phyloP scores from a whole-genome alignment of 2,888 invertebrate species.

The Thumatha senex region DNA sequence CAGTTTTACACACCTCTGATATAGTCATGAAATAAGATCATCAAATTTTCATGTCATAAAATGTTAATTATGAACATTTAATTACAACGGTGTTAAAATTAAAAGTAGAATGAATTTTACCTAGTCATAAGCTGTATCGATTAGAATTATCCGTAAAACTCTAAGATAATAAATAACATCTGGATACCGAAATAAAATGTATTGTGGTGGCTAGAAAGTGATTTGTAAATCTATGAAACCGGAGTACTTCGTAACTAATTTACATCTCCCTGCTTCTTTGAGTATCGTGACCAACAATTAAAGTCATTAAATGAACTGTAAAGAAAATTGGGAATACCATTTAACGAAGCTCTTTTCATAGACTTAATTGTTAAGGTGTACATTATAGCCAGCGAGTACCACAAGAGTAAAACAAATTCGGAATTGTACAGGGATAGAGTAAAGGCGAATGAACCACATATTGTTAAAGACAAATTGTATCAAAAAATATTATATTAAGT shows the following conservation, averaged over 20 bases:
- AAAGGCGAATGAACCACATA: constrained; percentile 53
- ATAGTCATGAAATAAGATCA: constrained; percentile 26
- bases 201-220: constrained; percentile 58
- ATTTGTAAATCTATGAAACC: constrained; percentile 11
- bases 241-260: constrained; percentile 11
- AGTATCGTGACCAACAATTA: background rate
- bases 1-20: constrained; percentile 31
- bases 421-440: constrained; percentile 81
- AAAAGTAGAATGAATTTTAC: constrained; percentile 73
- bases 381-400: constrained; percentile 35
- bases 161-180: constrained; percentile 51
- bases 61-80: constrained; percentile 38
- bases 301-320: constrained; percentile 15
- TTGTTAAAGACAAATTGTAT: constrained; percentile 49
- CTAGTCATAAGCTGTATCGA: constrained; percentile 81
- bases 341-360: constrained; percentile 10
- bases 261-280: constrained; percentile 11
- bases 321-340: constrained; percentile 6
- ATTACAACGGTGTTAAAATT: constrained; percentile 53
- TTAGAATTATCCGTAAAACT: constrained; percentile 65
- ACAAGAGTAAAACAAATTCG: constrained; percentile 70
- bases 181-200: constrained; percentile 51
- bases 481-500: constrained; percentile 48
- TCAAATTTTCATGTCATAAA: constrained; percentile 32
- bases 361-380: constrained; percentile 22